Conservation (phyloP, 2,113 vertebrate species). For the Aramus guarauna region DNA sequence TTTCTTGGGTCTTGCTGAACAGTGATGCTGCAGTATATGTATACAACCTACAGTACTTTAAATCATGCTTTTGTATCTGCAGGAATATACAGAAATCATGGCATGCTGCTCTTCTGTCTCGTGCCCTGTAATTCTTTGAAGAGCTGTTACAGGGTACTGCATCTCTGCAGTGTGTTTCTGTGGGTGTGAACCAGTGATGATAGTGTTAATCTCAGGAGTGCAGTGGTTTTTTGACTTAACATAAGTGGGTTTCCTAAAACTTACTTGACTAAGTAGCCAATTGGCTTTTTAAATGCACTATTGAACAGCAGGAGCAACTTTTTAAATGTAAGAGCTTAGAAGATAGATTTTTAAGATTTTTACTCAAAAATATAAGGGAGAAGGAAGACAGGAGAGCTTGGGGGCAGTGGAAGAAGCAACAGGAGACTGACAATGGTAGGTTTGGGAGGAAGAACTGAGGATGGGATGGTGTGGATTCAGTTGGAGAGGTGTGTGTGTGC, state of each 20-base stretch:
- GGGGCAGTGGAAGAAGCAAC: not conserved
- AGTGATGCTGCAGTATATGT: not conserved
- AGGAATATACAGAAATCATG: not conserved
- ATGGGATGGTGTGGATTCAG: not conserved
- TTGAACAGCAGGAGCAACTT: not conserved
- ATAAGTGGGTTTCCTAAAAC: not conserved
- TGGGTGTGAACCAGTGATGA: not conserved
- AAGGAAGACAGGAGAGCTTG: not conserved
- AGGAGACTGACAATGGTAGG: not conserved
- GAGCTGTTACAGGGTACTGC: not conserved
- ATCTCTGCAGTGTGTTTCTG: not conserved
- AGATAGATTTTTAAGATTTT: not conserved
- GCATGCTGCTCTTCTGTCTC: not conserved
- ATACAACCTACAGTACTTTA: not conserved
- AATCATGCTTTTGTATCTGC: not conserved
- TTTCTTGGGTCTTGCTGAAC: not conserved
- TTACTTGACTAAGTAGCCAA: not conserved
- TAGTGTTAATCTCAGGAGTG: not conserved
- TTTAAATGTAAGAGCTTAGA: not conserved
- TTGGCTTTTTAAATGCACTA: not conserved
- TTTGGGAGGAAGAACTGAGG: not conserved
- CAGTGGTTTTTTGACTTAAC: not conserved
- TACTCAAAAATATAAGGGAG: not conserved
- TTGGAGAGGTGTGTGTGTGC: not conserved
- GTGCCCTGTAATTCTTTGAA: rapidly evolving